Conservation (phyloP, 2,888 invertebrate species). For the Eristalinus aeneus region DNA sequence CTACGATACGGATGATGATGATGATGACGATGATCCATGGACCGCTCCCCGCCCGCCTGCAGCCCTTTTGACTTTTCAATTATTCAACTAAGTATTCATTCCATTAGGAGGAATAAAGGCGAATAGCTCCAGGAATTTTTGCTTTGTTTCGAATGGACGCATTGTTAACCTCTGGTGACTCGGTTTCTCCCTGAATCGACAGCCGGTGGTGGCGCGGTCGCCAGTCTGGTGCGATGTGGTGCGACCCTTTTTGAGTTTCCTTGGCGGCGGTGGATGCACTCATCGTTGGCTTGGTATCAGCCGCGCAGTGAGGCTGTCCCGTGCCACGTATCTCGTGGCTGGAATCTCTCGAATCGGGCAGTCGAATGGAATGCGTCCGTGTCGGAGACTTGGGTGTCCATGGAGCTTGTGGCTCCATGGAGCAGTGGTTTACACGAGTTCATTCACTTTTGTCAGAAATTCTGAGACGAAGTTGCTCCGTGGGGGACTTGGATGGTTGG, state of each 20-base stretch:
- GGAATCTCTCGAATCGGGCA: slow-evolving; percentile 18
- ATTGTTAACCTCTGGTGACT: slow-evolving; percentile 46
- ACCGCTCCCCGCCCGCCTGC: neutral
- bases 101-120: slow-evolving; percentile 63
- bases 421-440: neutral
- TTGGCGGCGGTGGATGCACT: neutral
- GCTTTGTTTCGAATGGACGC: slow-evolving; percentile 64
- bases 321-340: neutral
- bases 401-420: neutral
- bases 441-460: neutral
- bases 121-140: slow-evolving; percentile 66
- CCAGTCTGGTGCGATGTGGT: slow-evolving; percentile 2
- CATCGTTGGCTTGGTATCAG: neutral
- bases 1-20: neutral
- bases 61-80: slow-evolving; percentile 51
- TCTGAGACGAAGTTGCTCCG: too few species aligned
- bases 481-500: too few species aligned
- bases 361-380: slow-evolving; percentile 26
- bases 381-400: neutral
- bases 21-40: neutral
- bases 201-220: neutral
- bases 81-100: slow-evolving; percentile 71
- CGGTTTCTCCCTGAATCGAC: neutral
- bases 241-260: slow-evolving; percentile 8
- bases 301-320: neutral